Evolutionary conservation across 2,113 vertebrate genomes (phyloP).

Genomic region (western clawed frog (Xenopus tropicalis)): UCB_Xtro_10.0 CM004450.2:117074501-117075000

Average conservation of each 20-base stretch:
- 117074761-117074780: background rate
- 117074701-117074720: background rate
- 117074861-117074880: background rate
- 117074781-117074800: background rate
- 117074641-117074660: background rate
- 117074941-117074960: slow-evolving; percentile 7
- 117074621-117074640: background rate
- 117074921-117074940: background rate
- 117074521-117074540: too few relatives aligned
- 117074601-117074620: background rate
- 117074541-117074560: too few relatives aligned
- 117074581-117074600: too few relatives aligned
- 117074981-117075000: background rate
- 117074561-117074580: too few relatives aligned
- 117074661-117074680: slow-evolving; percentile 1
- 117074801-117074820: background rate
- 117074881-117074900: background rate
- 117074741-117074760: background rate
- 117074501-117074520: too few relatives aligned
- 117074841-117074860: background rate
- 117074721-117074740: background rate
- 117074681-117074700: background rate
- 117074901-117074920: background rate
- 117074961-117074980: slow-evolving; percentile 4
- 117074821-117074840: background rate